These are phyloP conservation scores for Xiphophorus couchianus DNA, from an alignment of 2,113 vertebrate species.

Conservation along the genomic window DNA sequence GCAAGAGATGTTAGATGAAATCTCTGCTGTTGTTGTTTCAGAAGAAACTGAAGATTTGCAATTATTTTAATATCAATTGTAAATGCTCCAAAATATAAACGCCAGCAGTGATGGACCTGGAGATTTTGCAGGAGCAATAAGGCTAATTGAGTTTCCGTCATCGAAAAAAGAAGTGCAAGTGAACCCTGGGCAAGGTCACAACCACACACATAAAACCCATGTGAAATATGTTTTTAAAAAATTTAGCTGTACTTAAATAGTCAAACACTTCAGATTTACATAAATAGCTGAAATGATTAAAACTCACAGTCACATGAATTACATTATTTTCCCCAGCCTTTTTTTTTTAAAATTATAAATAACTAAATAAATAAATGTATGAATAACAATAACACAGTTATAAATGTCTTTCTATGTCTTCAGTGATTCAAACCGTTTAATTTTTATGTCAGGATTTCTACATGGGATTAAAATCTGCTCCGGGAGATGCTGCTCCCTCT, in stretches of 20 bases:
- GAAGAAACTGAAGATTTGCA: neutral
- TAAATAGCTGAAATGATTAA: no score
- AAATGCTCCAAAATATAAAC: neutral
- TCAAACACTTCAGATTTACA: neutral
- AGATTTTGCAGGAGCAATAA: neutral
- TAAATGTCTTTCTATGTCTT: no score
- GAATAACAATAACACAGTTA: no score
- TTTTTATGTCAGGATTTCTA: neutral
- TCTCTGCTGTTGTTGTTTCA: no score
- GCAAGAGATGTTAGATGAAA: neutral
- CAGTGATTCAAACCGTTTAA: neutral
- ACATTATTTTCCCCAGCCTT: no score
- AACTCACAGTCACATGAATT: no score
- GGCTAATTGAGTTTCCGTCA: neutral
- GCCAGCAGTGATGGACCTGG: neutral
- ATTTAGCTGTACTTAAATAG: neutral
- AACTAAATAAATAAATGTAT: no score
- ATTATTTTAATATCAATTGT: neutral
- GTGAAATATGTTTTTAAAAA: neutral
- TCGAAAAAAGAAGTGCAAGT: neutral
- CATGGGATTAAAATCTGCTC: neutral
- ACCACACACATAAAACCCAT: neutral
- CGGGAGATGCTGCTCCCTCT: neutral
- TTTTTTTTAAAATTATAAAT: no score
- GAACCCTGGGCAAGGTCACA: neutral